Base-by-base conservation (phyloP, 1,140 invertebrate genomes). In the Caenorhabditis latens region DNA sequence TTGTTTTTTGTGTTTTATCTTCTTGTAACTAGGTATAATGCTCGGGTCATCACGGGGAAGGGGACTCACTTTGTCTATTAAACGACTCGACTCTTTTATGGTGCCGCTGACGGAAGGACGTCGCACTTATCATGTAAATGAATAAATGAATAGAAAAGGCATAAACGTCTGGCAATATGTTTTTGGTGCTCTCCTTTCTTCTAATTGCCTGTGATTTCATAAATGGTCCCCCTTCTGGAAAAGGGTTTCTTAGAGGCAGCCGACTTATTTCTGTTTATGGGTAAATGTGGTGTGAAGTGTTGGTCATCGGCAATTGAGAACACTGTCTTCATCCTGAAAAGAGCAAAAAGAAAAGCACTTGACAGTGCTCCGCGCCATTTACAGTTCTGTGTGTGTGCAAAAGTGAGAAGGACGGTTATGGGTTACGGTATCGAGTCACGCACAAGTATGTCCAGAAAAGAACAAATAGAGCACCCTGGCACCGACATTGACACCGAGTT, bases 321-420 rank as follows among this genome's bases (percentile, higher is more conserved):
- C 83, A 43, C 32, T 32, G 13, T 58, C 48, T 83, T 83, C 57
- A 84, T 84, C 83, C 83, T 84, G 83, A 84, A 84, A 84, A 84
- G 83, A 83, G 71, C 32, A 32, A 50, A 50, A 83, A 57, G 48
- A 24, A 21, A 84, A 61, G 46, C 83, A 84, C 55, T 63, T 61
- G 55, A 61, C 14, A 24, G 58, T 40, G 83, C 42, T 91, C 90
- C 61, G 86, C 8, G 32, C 87, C n/a, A 63, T 85, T 84, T 91
- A 79, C 71, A 79, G 71, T 14, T 42, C 46, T 79, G 67, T 32
- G 63, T 46, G 24, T 67, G 63, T 67, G 63, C 13, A 67, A 75
- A n/a, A 46, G 19, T 19, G 67, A 19, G 14, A 3, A 8, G 19
- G 71, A 50, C 32, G 32, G 32, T 32, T 32, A 50, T n/a, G 71